phyloP scores from a whole-genome alignment of 2,797 vertebrate species.

The Taenioides sp. region DNA sequence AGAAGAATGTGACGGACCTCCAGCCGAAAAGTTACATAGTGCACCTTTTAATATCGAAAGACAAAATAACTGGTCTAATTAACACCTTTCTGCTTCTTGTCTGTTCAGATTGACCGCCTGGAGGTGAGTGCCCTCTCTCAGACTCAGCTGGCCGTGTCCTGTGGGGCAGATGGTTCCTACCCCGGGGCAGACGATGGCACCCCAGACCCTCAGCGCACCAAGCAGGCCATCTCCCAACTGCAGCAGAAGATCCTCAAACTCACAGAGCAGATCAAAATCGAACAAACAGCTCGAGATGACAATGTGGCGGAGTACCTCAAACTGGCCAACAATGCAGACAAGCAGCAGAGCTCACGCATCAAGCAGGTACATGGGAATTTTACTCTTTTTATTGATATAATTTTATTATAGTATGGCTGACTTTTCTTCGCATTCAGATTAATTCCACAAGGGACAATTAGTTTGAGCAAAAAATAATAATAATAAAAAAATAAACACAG shows the following conservation, averaged over 20 bases:
- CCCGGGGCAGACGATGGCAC: constrained; percentile 82
- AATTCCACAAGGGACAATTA: no score
- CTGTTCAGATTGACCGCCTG: constrained; percentile 88
- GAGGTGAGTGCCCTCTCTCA: constrained; percentile 87
- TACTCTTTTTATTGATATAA: neutral
- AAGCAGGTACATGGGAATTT: constrained; percentile 78
- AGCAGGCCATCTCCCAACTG: constrained; percentile 93
- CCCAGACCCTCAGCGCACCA: constrained; percentile 92
- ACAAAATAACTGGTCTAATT: neutral
- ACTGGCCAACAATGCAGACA: constrained; percentile 94
- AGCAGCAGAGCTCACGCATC: constrained; percentile 92
- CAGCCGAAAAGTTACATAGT: no score
- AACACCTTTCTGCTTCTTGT: neutral
- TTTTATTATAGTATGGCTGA: neutral
- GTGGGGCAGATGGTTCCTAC: constrained; percentile 83
- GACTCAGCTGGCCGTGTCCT: constrained; percentile 76
- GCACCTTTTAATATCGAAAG: neutral
- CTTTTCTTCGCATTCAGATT: neutral
- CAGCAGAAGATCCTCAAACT: constrained; percentile 98
- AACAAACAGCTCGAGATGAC: constrained; percentile 93
- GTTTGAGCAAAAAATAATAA: no score
- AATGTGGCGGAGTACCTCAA: constrained; percentile 97
- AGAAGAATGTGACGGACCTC: no score
- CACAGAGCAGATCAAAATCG: constrained; percentile 97
- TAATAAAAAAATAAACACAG: no score